Conservation (phyloP, 1,140 invertebrate genomes). For the Antheraea pernyi region DNA sequence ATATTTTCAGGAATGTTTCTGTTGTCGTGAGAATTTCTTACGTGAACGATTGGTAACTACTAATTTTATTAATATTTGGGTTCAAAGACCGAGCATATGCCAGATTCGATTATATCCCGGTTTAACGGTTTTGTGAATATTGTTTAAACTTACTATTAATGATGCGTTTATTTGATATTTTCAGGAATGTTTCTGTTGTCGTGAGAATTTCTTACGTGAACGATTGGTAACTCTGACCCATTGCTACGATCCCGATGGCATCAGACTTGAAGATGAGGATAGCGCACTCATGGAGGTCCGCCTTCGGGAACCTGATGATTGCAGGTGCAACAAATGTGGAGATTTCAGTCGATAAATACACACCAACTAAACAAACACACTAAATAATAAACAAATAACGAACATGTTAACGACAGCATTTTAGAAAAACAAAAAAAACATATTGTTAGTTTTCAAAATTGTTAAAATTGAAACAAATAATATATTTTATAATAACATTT, state of each 20-base stretch:
- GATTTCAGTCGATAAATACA: slow-evolving; percentile 82
- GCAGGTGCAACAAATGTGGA: slow-evolving; percentile 94
- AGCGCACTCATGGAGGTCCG: slow-evolving; percentile 88
- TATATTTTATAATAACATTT: no score
- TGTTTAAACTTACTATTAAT: no score
- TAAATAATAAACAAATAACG: not conserved
- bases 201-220: slow-evolving; percentile 91
- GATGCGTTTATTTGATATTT: slow-evolving; percentile 14
- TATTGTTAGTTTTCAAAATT: not conserved
- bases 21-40: slow-evolving; percentile 92
- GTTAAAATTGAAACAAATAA: not conserved
- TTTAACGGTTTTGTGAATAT: no score
- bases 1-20: slow-evolving; percentile 89
- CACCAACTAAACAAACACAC: no score
- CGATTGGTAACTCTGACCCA: slow-evolving; percentile 89
- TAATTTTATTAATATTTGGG: no score
- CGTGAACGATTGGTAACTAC: slow-evolving; percentile 87
- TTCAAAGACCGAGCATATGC: no score
- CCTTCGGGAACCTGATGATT: slow-evolving; percentile 91
- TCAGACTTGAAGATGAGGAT: slow-evolving; percentile 83
- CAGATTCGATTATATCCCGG: no score
- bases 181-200: slow-evolving; percentile 94
- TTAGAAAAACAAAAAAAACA: not conserved
- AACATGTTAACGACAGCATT: slow-evolving; percentile 4
- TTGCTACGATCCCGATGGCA: slow-evolving; percentile 93